Evolutionary conservation across 2,888 invertebrate genomes (phyloP).

Genomic region (Erpobdella octoculata): DNA sequence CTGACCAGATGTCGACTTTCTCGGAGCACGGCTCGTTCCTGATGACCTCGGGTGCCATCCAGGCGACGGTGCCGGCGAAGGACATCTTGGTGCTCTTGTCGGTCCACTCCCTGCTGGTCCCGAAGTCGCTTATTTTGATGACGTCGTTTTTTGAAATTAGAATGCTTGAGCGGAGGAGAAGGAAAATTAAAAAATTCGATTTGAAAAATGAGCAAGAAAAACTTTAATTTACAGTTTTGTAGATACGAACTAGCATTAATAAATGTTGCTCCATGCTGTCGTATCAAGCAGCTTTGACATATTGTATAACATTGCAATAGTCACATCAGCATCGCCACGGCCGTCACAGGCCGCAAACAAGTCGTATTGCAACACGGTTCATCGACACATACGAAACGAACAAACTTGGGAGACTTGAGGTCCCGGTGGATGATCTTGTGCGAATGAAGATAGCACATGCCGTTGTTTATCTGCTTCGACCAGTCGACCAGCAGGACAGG

Average conservation of each 20-base stretch:
- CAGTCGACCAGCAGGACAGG: constrained; percentile 81
- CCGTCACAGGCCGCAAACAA: not conserved
- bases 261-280: not conserved
- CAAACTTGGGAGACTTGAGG: constrained; percentile 92
- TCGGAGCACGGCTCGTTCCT: constrained; percentile 91
- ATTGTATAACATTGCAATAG: not conserved
- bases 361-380: not conserved
- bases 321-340: not conserved
- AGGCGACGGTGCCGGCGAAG: constrained; percentile 92
- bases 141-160: constrained; percentile 52
- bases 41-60: constrained; percentile 99
- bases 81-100: constrained; percentile 93
- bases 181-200: not conserved
- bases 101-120: constrained; percentile 81
- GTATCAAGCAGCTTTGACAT: not conserved
- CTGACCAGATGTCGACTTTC: constrained; percentile 89
- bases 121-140: constrained; percentile 96
- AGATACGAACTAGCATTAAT: not conserved
- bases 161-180: constrained; percentile 46
- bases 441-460: constrained; percentile 90
- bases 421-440: constrained; percentile 96
- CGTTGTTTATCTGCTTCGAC: constrained; percentile 88
- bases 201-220: not conserved
- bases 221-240: not conserved
- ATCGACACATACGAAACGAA: not conserved